A percentile compares a stretch with the other conserved stretches of the same genome.
phyloP scores from a whole-genome alignment of 2,113 vertebrate genomes.

The Rhabdornis inornatus region DNA sequence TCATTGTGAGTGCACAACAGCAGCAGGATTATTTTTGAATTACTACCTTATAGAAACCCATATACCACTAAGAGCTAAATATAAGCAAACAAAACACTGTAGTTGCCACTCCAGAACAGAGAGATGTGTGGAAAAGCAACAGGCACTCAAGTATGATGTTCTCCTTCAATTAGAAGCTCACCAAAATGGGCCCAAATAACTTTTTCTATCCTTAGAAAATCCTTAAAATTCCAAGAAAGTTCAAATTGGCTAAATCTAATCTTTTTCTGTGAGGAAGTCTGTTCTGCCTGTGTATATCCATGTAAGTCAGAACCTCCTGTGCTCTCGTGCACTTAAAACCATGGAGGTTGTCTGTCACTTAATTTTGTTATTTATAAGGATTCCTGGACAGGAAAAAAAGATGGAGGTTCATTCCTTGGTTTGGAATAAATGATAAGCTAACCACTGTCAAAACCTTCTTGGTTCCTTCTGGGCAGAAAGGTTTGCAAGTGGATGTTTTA shows the following conservation, averaged over 20 bases:
- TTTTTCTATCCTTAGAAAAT: not conserved
- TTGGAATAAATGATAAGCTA: conserved; percentile 47
- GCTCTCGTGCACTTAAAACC: not conserved
- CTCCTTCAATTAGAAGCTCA: not conserved
- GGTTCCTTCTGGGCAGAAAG: conserved; percentile 19
- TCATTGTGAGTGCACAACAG: not conserved
- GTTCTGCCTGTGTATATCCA: not conserved
- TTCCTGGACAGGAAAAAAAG: not conserved
- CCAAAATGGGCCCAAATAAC: not conserved
- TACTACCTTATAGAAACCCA: not conserved
- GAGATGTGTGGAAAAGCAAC: not conserved
- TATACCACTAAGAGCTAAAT: not conserved
- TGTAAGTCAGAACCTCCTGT: not conserved
- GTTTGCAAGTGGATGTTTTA: conserved; percentile 15
- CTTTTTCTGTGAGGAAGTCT: not conserved
- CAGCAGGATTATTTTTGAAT: not conserved
- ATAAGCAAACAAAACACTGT: not conserved
- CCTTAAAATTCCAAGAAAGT: not conserved
- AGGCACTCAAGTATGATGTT: not conserved
- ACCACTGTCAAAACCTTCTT: not conserved
- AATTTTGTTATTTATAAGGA: conserved; percentile 5
- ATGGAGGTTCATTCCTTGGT: not conserved
- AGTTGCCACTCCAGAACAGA: not conserved
- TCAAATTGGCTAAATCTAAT: not conserved
- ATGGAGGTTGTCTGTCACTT: not conserved